phyloP scores from a whole-genome alignment of 2,888 invertebrate genomes.

The Eubasilissa splendida region DNA sequence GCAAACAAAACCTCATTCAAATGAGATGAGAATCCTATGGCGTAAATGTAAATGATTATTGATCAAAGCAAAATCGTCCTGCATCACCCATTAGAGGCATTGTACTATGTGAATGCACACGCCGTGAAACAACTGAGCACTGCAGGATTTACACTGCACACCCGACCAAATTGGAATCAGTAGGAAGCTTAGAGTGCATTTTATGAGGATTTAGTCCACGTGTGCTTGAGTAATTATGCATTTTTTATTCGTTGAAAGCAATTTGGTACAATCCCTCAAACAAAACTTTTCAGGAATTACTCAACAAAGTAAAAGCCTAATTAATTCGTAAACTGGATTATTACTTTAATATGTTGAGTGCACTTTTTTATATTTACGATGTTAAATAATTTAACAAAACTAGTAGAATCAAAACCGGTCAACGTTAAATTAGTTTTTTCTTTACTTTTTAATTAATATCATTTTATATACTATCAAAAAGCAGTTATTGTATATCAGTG shows the following conservation, averaged over 20 bases:
- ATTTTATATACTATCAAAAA: too few species aligned
- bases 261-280: background rate
- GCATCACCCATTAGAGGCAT: constrained; percentile 17
- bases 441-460: too few species aligned
- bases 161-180: constrained; percentile 31
- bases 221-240: background rate
- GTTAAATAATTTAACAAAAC: too few species aligned
- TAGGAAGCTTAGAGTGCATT: background rate
- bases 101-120: constrained; percentile 29
- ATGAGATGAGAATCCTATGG: constrained; percentile 3
- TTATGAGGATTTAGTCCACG: background rate
- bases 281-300: too few species aligned
- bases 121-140: constrained; percentile 45
- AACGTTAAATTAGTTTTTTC: too few species aligned
- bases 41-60: constrained; percentile 42
- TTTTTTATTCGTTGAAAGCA: too few species aligned
- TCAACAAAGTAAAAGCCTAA: too few species aligned
- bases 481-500: too few species aligned
- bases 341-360: too few species aligned
- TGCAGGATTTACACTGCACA: constrained; percentile 47
- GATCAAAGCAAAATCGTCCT: constrained; percentile 27
- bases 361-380: too few species aligned
- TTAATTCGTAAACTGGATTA: too few species aligned
- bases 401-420: too few species aligned
- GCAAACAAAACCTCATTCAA: constrained; percentile 21